These are phyloP conservation scores for Dromococcyx pavoninus DNA, from an alignment of 2,797 vertebrate species.

Conservation along the genomic window DNA sequence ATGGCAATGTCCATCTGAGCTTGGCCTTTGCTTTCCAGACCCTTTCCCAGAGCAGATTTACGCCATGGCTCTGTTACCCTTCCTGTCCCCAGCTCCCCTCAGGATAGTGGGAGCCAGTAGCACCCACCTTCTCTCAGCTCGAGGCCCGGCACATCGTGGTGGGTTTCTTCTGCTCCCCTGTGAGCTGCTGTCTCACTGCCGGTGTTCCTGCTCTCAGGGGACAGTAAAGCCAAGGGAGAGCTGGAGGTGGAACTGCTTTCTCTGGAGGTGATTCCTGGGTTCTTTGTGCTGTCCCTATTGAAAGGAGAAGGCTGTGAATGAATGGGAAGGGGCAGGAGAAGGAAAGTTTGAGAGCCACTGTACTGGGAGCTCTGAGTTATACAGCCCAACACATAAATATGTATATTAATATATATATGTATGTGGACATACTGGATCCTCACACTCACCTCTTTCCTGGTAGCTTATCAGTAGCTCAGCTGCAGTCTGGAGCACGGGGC, in stretches of 20 bases:
- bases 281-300: slow-evolving; percentile 57
- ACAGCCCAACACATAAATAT: not conserved
- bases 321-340: not conserved
- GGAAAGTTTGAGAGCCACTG: not conserved
- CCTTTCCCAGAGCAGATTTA: not conserved
- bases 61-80: not conserved
- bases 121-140: slow-evolving; percentile 41
- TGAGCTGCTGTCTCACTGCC: slow-evolving; percentile 19
- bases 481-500: not conserved
- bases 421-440: not conserved
- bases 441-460: not conserved
- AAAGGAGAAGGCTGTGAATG: not conserved
- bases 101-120: not conserved
- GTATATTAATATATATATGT: not conserved
- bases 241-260: slow-evolving; percentile 41
- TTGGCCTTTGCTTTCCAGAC: not conserved
- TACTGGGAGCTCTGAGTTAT: not conserved
- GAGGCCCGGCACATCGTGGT: rapidly evolving
- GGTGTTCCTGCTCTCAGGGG: slow-evolving; percentile 23
- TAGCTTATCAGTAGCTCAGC: not conserved
- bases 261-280: slow-evolving; percentile 10
- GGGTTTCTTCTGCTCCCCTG: slow-evolving; percentile 26
- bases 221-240: slow-evolving; percentile 53
- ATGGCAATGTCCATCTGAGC: not conserved
- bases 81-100: not conserved